A percentile compares a stretch with the other conserved stretches of the same genome.
Evolutionary conservation across 2,888 invertebrate species (phyloP).

Genomic region (Epistrophe eligans): DNA sequence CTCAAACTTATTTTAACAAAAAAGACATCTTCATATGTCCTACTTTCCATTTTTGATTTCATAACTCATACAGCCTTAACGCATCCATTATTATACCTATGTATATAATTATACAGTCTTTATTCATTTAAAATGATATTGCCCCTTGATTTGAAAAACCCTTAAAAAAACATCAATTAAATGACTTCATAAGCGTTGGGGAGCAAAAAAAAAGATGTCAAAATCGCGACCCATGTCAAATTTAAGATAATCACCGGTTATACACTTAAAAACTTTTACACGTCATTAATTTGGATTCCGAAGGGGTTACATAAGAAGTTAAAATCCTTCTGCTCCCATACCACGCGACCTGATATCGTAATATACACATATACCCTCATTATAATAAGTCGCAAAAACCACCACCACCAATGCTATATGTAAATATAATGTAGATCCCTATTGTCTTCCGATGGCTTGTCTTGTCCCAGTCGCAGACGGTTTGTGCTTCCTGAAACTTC

Average conservation of each 20-base stretch:
- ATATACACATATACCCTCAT: not conserved
- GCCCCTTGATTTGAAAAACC: constrained; percentile 26
- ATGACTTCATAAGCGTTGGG: constrained; percentile 52
- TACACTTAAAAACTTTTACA: constrained; percentile 71
- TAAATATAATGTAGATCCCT: not conserved
- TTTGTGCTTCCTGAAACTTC: constrained; percentile 51
- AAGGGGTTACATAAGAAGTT: constrained; percentile 45
- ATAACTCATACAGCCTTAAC: not conserved
- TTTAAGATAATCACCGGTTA: constrained; percentile 73
- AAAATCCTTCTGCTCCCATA: constrained; percentile 13
- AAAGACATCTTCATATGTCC: not conserved
- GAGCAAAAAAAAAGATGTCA: constrained; percentile 58
- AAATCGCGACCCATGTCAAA: constrained; percentile 75
- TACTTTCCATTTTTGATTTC: not conserved
- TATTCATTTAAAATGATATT: constrained; percentile 40
- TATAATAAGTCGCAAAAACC: constrained; percentile 40
- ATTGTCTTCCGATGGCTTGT: constrained; percentile 19
- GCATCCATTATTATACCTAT: not conserved
- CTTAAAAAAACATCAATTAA: constrained; percentile 32
- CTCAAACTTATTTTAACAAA: constrained; percentile 19
- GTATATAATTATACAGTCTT: not conserved
- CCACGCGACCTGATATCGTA: not conserved
- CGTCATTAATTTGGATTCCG: constrained; percentile 68
- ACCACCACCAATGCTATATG: not conserved
- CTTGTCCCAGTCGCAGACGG: constrained; percentile 20